Evolutionary conservation across 2,797 vertebrate species (phyloP).

Genomic region (Cygnus olor): DNA sequence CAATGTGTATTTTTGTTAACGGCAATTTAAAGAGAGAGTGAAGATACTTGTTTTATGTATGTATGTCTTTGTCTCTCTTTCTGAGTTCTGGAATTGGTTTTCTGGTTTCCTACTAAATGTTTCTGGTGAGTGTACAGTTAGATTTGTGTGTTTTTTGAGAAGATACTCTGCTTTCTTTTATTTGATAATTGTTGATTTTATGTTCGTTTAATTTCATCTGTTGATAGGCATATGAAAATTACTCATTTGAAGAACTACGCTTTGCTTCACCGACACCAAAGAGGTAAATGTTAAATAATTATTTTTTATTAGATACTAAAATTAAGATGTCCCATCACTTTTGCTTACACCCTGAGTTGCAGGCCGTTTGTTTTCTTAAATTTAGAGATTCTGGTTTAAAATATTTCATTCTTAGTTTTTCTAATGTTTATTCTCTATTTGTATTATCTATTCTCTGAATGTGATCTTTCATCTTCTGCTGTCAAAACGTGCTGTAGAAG

Average conservation of each 20-base stretch:
- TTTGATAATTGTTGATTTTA: background rate
- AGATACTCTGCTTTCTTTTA: background rate
- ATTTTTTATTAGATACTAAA: background rate
- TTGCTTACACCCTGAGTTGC: background rate
- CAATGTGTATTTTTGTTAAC: background rate
- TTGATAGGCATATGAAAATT: conserved; percentile 95
- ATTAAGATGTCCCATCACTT: background rate
- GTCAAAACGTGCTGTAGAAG: background rate
- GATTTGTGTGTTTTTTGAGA: background rate
- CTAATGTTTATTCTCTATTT: background rate
- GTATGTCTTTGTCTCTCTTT: background rate
- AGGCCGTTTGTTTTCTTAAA: background rate
- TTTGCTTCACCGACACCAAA: conserved; percentile 99
- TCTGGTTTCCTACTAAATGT: background rate
- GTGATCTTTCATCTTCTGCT: background rate
- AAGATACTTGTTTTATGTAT: background rate
- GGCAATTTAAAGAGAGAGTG: background rate
- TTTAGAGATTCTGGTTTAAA: background rate
- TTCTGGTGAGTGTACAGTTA: background rate
- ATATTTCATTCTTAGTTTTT: background rate
- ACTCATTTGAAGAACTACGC: conserved; percentile 98
- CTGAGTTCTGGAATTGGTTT: background rate
- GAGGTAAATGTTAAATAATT: conserved; percentile 81
- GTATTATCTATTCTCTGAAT: background rate
- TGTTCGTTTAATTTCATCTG: background rate